A percentile compares a stretch with the other conserved stretches of the same genome.
These are phyloP conservation scores for Mustelus asterias DNA, from an alignment of 2,113 vertebrate species.

Conservation along the genomic window DNA sequence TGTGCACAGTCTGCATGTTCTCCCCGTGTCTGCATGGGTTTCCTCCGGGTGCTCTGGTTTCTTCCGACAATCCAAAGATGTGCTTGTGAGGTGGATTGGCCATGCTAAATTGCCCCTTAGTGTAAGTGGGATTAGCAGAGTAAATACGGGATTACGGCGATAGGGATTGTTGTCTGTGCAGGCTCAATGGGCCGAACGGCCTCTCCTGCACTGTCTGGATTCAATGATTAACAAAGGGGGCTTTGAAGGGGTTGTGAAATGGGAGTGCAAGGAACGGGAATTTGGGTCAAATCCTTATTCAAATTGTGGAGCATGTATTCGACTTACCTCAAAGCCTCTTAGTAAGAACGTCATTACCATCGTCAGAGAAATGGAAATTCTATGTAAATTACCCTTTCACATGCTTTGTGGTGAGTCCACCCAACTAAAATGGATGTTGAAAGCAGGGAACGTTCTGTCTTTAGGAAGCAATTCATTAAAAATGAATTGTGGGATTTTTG, in stretches of 20 bases:
- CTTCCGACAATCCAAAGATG: no score
- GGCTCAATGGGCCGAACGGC: no score
- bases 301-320: not conserved
- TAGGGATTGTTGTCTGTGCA: no score
- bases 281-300: not conserved
- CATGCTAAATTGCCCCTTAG: no score
- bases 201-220: no score
- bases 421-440: not conserved
- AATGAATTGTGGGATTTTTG: not conserved
- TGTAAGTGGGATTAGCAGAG: no score
- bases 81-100: no score
- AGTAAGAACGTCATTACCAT: not conserved
- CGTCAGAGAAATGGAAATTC: conserved; percentile 6
- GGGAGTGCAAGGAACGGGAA: not conserved
- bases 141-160: no score
- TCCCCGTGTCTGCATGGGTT: no score
- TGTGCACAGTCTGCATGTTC: no score
- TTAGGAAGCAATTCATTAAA: conserved; percentile 7
- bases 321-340: not conserved
- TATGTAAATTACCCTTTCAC: not conserved
- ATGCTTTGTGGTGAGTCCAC: not conserved
- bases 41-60: no score
- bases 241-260: not conserved
- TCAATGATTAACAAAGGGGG: not conserved
- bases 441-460: not conserved